These are phyloP conservation scores for Sebastes nivosus DNA, from an alignment of 2,797 vertebrate genomes.

Conservation along the genomic window DNA sequence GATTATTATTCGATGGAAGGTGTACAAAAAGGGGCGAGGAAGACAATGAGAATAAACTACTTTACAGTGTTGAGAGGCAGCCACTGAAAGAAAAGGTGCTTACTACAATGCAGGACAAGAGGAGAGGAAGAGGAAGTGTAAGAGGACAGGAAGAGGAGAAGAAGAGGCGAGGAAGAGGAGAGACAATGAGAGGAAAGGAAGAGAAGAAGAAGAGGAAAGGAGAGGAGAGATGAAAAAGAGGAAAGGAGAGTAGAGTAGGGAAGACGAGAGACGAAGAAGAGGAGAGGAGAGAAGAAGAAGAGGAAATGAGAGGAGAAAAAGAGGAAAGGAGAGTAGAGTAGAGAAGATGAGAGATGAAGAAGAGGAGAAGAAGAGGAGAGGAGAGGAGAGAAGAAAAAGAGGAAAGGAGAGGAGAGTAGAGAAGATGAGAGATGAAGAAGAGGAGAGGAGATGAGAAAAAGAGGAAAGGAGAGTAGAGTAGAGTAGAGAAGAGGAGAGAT, in stretches of 20 bases:
- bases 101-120: slow-evolving; percentile 47
- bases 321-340: not conserved
- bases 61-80: slow-evolving; percentile 55
- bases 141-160: not conserved
- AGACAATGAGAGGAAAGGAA: not conserved
- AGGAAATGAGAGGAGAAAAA: too few relatives aligned
- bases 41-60: slow-evolving; percentile 42
- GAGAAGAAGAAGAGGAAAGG: not conserved
- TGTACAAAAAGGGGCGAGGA: slow-evolving; percentile 7
- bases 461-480: not conserved
- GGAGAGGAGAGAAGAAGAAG: too few relatives aligned
- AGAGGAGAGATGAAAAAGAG: too few relatives aligned
- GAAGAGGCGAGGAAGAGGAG: not conserved
- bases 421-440: not conserved
- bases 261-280: too few relatives aligned
- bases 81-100: slow-evolving; percentile 43
- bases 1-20: not conserved
- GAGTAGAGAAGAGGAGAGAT: too few relatives aligned
- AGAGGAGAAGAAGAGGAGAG: too few relatives aligned
- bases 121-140: not conserved
- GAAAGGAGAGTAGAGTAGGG: too few relatives aligned
- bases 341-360: too few relatives aligned
- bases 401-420: too few relatives aligned
- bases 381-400: too few relatives aligned
- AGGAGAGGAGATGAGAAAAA: not conserved